Evolutionary conservation across 2,797 vertebrate species (phyloP).

Genomic region (Cuculus canorus): DNA sequence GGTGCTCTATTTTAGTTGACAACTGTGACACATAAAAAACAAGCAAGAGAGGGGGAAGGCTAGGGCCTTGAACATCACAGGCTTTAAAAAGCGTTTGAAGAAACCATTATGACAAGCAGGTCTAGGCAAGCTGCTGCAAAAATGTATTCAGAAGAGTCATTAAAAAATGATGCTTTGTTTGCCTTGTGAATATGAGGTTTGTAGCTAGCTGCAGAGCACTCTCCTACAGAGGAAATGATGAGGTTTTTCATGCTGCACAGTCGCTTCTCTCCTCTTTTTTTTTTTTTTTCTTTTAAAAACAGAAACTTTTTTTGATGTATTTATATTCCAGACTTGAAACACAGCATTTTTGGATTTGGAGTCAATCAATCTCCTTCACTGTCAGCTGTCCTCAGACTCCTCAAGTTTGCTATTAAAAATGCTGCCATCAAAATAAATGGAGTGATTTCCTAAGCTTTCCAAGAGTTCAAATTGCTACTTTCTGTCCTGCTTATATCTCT

Average conservation of each 20-base stretch:
- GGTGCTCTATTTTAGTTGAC: conserved; percentile 89
- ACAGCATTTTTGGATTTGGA: conserved; percentile 37
- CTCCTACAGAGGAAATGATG: conserved; percentile 78
- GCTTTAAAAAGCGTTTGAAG: conserved; percentile 88
- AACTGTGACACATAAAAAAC: conserved; percentile 92
- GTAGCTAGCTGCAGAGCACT: conserved; percentile 78
- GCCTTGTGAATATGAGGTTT: conserved; percentile 89
- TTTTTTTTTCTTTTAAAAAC: conserved; percentile 36
- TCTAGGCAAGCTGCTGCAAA: conserved; percentile 85
- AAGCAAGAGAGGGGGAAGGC: conserved; percentile 87
- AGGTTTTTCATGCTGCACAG: conserved; percentile 72
- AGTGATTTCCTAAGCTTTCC: conserved; percentile 65
- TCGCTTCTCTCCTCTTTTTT: conserved; percentile 12
- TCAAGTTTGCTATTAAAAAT: conserved; percentile 59
- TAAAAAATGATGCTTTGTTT: conserved; percentile 98
- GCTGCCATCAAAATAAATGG: conserved; percentile 62
- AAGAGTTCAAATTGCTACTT: conserved; percentile 56
- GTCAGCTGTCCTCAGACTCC: conserved; percentile 43
- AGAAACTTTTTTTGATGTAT: conserved; percentile 60
- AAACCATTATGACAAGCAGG: conserved; percentile 90
- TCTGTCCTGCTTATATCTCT: conserved; percentile 20
- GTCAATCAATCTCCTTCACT: conserved; percentile 31
- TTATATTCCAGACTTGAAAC: conserved; percentile 49
- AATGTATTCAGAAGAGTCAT: conserved; percentile 93
- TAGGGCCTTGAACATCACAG: conserved; percentile 94